Conservation (phyloP, 2,888 invertebrate species). For the Thymelicus acteon region DNA sequence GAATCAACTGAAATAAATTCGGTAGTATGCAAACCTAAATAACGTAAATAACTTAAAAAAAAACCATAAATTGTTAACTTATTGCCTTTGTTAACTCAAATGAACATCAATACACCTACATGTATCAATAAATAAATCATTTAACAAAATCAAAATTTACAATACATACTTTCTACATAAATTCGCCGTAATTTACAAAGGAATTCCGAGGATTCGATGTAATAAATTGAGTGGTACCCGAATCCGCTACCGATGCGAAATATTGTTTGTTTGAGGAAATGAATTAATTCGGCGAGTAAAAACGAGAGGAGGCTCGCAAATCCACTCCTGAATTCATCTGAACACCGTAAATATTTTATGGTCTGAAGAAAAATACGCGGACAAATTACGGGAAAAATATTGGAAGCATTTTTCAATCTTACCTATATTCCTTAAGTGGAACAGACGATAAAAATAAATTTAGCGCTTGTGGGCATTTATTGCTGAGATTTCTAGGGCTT, state of each 20-base stretch:
- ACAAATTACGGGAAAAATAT: slow-evolving; percentile 76
- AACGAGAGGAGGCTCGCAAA: slow-evolving; percentile 62
- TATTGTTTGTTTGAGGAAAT: slow-evolving; percentile 72
- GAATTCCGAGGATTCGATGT: background rate
- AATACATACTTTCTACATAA: background rate
- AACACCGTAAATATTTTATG: slow-evolving; percentile 82
- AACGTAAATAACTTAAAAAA: no score
- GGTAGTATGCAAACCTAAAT: no score
- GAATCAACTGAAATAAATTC: no score
- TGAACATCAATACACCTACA: no score
- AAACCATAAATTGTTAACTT: no score
- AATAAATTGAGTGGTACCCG: slow-evolving; percentile 1
- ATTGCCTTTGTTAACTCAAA: no score
- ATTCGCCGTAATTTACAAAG: background rate
- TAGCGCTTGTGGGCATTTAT: slow-evolving; percentile 79
- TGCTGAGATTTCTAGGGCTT: slow-evolving; percentile 78
- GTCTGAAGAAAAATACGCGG: slow-evolving; percentile 69
- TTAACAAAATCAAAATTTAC: no score
- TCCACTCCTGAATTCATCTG: slow-evolving; percentile 73
- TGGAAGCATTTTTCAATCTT: slow-evolving; percentile 80
- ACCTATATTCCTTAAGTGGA: slow-evolving; percentile 76
- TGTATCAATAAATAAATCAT: no score
- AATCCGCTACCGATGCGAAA: slow-evolving; percentile 43
- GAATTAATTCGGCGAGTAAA: slow-evolving; percentile 74
- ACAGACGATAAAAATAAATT: slow-evolving; percentile 82